A percentile compares a stretch with the other conserved stretches of the same genome.
Evolutionary conservation across 2,888 invertebrate species (phyloP).

Genomic region (Lycophotia porphyrea): DNA sequence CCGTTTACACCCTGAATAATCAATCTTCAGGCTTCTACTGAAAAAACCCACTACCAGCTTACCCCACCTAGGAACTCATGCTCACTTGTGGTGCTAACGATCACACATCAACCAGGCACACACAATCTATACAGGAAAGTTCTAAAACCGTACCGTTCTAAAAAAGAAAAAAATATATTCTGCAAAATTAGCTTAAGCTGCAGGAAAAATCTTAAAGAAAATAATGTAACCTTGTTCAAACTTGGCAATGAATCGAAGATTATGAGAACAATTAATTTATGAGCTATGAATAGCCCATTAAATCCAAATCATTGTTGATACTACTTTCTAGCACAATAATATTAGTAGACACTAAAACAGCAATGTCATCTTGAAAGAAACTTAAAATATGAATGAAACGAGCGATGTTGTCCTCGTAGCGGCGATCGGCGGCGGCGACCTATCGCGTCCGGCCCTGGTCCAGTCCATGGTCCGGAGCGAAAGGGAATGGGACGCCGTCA

Average conservation of each 20-base stretch:
- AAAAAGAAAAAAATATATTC: too few relatives aligned
- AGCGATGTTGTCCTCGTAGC: too few relatives aligned
- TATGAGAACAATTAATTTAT: neutral
- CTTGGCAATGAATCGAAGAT: slow-evolving; percentile 19
- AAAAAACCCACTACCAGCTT: neutral
- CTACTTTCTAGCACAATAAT: slow-evolving; percentile 36
- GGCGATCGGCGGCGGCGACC: too few relatives aligned
- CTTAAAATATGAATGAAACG: slow-evolving; percentile 21
- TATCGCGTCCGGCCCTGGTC: too few relatives aligned
- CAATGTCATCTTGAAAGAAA: slow-evolving; percentile 36
- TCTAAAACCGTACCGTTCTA: too few relatives aligned
- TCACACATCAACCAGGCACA: neutral
- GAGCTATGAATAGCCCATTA: neutral
- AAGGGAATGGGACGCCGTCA: too few relatives aligned
- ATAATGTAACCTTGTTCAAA: neutral
- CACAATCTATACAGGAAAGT: neutral
- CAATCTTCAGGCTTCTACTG: too few relatives aligned
- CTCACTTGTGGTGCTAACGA: neutral
- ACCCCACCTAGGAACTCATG: neutral
- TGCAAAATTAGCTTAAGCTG: neutral
- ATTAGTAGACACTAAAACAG: neutral
- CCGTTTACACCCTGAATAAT: too few relatives aligned
- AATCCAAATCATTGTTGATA: slow-evolving; percentile 4
- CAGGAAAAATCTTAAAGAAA: neutral
- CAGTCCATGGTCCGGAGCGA: too few relatives aligned